Evolutionary conservation across 1,140 invertebrate species (phyloP).

Genomic region (Belonocnema kinseyi): DNA sequence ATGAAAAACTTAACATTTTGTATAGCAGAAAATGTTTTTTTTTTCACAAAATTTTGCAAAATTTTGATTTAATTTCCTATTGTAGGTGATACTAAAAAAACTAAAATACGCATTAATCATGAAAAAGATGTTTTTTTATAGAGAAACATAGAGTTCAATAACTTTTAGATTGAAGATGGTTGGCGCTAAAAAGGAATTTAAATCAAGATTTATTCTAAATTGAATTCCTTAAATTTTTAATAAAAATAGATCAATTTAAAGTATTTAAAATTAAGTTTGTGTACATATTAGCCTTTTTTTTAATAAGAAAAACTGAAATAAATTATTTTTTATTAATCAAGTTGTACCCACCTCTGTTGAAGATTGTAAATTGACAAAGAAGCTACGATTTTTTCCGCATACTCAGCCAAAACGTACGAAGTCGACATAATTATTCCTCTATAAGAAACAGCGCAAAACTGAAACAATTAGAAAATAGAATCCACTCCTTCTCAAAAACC

Average conservation of each 20-base stretch:
- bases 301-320: background rate
- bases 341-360: slow-evolving; percentile 77
- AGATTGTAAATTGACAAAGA: slow-evolving; percentile 82
- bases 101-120: no score
- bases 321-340: slow-evolving; percentile 40
- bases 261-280: background rate
- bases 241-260: background rate
- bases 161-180: no score
- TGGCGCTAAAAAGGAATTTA: no score
- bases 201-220: no score
- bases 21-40: no score
- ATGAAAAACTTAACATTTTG: no score
- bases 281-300: slow-evolving; percentile 9
- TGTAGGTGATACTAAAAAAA: no score
- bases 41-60: no score
- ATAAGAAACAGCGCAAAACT: slow-evolving; percentile 78
- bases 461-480: slow-evolving; percentile 48
- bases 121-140: no score
- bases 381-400: slow-evolving; percentile 85
- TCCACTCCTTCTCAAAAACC: background rate
- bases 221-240: no score
- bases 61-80: no score
- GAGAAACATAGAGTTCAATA: no score
- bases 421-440: slow-evolving; percentile 80
- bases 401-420: slow-evolving; percentile 81